Base-by-base conservation (phyloP, 2,113 vertebrate species). In the Scolopax mira region DNA sequence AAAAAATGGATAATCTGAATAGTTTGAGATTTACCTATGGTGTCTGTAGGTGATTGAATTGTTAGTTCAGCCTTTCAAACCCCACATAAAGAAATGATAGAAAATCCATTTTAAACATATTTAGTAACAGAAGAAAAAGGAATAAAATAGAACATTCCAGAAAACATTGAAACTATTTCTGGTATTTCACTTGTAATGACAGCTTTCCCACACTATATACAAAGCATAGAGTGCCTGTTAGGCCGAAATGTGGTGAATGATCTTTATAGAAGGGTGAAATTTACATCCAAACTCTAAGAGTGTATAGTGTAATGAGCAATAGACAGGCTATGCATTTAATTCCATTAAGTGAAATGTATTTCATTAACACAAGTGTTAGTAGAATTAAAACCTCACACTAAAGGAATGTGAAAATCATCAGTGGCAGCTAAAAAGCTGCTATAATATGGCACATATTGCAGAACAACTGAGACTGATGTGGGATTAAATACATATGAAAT, bases 401-500 rank as follows among this genome's bases (percentile, higher is more conserved):
- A 88, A 94, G 85, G 91, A 72, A 96, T 93, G 90, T 92, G 89
- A 97, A 94, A 96, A 86, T 78, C 35, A 52, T 67, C 69, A 58
- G 85, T 67, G 88, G 85, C 85, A 92, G 85, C 82, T 94, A 92
- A 90, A 94, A 93, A 96, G 49, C 94, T 93, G 77, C 79, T 83
- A 64, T 79, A 88, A n/a, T 95, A 93, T 81, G 90, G 79, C 85
- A 91, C 79, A 75, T 78, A 96, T 67, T 93, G 83, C 79, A 55
- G 86, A 93, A 91, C 62, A 96, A 90, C 95, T 92, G 96, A 86
- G 81, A 86, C 61, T 91, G 84, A 92, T 96, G 90, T 93, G 77
- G 85, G 64, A 97, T 91, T 89, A 93, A 97, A 96, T 96, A 91
- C 84, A 90, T 90, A 96, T 35, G 66, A 97, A 96, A 93, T 80